Evolutionary conservation across 2,888 invertebrate species (phyloP).

Genomic region (Noctua pronuba): DNA sequence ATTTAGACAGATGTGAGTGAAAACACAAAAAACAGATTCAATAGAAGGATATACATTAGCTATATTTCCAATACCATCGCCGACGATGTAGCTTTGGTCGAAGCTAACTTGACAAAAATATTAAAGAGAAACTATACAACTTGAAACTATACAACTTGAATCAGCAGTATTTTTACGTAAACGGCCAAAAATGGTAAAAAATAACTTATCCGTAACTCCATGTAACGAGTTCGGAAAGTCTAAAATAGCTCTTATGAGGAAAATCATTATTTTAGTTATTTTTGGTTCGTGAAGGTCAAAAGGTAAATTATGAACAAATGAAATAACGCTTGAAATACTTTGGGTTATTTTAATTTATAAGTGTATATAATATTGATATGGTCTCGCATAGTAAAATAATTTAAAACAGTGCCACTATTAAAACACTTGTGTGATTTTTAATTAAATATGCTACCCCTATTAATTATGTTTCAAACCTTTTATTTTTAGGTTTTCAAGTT

Average conservation of each 20-base stretch:
- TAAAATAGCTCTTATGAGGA: neutral
- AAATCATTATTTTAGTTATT: neutral
- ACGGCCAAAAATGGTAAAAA: neutral
- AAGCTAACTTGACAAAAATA: neutral
- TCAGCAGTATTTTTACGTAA: neutral
- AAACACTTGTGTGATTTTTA: too few species aligned
- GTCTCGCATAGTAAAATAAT: too few species aligned
- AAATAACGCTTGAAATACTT: neutral
- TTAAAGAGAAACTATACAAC: neutral
- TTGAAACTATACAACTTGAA: neutral
- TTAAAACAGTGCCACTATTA: too few species aligned
- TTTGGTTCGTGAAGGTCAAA: neutral
- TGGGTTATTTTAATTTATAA: too few species aligned
- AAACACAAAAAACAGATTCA: neutral
- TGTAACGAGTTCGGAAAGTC: neutral
- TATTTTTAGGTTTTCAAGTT: too few species aligned
- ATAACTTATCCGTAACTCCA: neutral
- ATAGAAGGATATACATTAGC: neutral
- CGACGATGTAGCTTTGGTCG: neutral
- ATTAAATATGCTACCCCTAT: too few species aligned
- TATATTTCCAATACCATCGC: neutral
- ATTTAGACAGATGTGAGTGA: neutral
- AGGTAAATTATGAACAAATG: neutral
- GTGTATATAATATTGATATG: too few species aligned
- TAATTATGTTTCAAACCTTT: too few species aligned